Evolutionary conservation across 1,140 invertebrate species (phyloP).

Genomic region (Nasonia longicornis): DNA sequence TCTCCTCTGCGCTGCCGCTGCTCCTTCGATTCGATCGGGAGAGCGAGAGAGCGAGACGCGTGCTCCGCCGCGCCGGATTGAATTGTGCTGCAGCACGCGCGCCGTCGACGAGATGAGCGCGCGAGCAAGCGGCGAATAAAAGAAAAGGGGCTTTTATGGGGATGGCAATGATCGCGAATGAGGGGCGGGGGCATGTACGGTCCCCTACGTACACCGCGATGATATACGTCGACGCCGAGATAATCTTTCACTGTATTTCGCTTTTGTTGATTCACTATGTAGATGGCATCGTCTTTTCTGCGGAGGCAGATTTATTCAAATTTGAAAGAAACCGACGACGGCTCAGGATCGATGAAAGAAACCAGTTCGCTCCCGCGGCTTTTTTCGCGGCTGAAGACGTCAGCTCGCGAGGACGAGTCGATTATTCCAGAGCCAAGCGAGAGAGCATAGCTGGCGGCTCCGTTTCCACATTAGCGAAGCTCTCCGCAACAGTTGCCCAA

Average conservation of each 20-base stretch:
- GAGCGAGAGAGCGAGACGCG: background rate
- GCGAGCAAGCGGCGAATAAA: background rate
- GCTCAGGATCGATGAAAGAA: background rate
- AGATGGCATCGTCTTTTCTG: background rate
- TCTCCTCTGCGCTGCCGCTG: background rate
- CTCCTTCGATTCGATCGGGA: background rate
- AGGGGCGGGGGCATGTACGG: background rate
- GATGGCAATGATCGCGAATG: background rate
- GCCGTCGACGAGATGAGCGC: background rate
- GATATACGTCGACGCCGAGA: slow-evolving; percentile 10
- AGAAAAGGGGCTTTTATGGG: slow-evolving; percentile 11
- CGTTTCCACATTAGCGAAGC: background rate
- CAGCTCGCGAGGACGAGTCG: slow-evolving; percentile 29
- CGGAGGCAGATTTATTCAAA: too few species aligned
- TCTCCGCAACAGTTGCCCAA: background rate
- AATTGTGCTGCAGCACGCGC: slow-evolving; percentile 24
- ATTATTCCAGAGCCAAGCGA: slow-evolving; percentile 3
- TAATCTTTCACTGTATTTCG: slow-evolving; percentile 11
- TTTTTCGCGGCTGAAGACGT: slow-evolving; percentile 21
- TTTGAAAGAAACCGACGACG: background rate
- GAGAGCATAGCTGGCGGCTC: background rate
- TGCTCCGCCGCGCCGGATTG: background rate
- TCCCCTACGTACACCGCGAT: background rate
- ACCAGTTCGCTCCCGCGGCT: background rate
- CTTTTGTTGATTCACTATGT: slow-evolving; percentile 17